Conservation (phyloP, 2,888 invertebrate species). For the Dione vanillae region DNA sequence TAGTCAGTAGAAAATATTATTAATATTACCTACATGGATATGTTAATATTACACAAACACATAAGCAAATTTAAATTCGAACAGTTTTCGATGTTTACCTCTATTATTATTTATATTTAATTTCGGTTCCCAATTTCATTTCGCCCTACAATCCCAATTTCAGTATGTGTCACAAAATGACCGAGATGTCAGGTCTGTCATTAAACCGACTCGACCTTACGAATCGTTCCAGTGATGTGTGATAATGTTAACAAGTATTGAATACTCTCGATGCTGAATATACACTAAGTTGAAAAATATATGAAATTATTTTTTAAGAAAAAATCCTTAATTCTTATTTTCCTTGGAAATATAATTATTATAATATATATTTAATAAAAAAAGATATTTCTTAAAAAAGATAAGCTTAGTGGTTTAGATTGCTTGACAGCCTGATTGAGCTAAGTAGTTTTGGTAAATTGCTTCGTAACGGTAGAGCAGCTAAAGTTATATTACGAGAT, state of each 20-base stretch:
- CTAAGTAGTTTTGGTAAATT: slow-evolving; percentile 12
- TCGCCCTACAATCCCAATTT: slow-evolving; percentile 12
- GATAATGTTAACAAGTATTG: slow-evolving; percentile 60
- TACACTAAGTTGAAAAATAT: too few relatives aligned
- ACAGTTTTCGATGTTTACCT: too few relatives aligned
- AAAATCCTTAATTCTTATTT: too few relatives aligned
- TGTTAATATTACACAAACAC: too few relatives aligned
- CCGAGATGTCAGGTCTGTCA: slow-evolving; percentile 52
- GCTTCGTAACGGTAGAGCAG: slow-evolving; percentile 8
- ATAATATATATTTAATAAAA: not conserved
- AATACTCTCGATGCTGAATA: slow-evolving; percentile 43
- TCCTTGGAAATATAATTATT: too few relatives aligned
- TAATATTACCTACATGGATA: too few relatives aligned
- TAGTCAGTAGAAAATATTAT: too few relatives aligned
- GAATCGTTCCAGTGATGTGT: slow-evolving; percentile 46
- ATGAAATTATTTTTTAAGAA: too few relatives aligned
- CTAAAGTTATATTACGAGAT: not conserved
- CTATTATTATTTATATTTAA: not conserved
- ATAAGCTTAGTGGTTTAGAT: not conserved
- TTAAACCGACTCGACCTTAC: slow-evolving; percentile 50
- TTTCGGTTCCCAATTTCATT: not conserved
- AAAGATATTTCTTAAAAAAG: not conserved
- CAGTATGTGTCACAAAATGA: slow-evolving; percentile 50
- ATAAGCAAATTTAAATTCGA: too few relatives aligned
- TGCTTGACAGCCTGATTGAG: slow-evolving; percentile 4